Percentiles rank a stretch among this genome's conserved stretches.
Conservation (phyloP, 2,113 vertebrate species). For the Rhabdornis inornatus region DNA sequence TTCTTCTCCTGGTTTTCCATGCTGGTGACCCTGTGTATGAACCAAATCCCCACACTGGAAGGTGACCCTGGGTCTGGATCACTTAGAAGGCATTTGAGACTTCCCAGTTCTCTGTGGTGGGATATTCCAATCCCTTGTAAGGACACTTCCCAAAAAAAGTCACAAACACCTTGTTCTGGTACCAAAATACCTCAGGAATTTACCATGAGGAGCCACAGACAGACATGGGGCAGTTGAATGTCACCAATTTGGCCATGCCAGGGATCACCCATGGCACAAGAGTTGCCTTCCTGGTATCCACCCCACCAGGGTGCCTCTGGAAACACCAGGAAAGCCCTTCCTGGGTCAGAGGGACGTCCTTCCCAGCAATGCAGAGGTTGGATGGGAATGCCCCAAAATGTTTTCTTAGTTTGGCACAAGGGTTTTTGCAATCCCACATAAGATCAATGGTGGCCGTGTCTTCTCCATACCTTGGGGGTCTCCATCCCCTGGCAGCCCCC, state of each 20-base stretch:
- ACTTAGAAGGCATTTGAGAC: neutral
- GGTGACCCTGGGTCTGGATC: neutral
- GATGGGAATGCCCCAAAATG: rapidly evolving
- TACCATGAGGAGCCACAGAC: neutral
- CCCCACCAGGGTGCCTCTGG: neutral
- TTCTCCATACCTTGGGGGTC: neutral
- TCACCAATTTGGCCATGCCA: neutral
- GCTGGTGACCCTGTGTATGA: rapidly evolving
- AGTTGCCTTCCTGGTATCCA: neutral
- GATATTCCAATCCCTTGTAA: neutral
- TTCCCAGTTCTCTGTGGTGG: neutral
- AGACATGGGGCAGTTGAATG: neutral
- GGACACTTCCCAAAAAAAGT: neutral
- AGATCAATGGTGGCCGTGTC: neutral
- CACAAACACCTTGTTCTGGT: neutral
- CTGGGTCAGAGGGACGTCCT: neutral
- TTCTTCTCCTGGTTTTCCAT: neutral
- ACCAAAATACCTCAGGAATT: neutral
- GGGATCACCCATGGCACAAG: rapidly evolving
- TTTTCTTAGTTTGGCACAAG: neutral
- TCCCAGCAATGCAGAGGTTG: too few relatives aligned
- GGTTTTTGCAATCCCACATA: neutral
- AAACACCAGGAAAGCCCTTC: rapidly evolving
- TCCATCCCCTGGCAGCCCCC: neutral
- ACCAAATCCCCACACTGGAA: neutral